Evolutionary conservation across 2,797 vertebrate genomes (phyloP), one percentile per base, ranked within the genome.

Genomic region (Ptychobarbus kaznakovi): DNA sequence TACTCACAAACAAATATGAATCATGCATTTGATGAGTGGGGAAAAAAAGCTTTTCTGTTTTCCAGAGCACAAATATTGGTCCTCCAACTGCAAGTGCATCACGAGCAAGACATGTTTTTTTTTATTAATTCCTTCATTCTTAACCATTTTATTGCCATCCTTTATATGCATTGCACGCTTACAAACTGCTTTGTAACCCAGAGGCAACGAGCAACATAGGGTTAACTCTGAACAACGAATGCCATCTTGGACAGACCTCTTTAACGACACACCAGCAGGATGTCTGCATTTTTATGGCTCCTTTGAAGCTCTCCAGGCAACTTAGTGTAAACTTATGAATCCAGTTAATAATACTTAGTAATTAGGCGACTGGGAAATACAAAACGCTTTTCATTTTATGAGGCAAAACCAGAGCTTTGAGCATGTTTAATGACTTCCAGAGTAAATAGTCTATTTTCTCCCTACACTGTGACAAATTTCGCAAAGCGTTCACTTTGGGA

Each of bases 281-380:
- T 1, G 12, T 46, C 25, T 74, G 69, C 42, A 15, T 28, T 73
- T 58, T 49, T 46, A 56, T 51, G 46, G 32, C 20, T 81, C 44
- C 46, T 82, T 82, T 82, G 38, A 82, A 63, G 70, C 53, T 74
- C 69, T 82, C 81, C 28, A 63, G 69, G 49, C 68, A 82, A 82
- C 58, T 46, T 74, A 82, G 25, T 46, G 58, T 83, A 72, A 83
- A 74, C 53, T 75, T 77, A 68, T 68, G 74, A 77, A 51, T 83
- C 73, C 16, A 16, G 61, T 84, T 84, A 77, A 83, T 83, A 83
- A 68, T 77, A 68, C 61, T 68, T 42, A 56, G 63, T 56, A 84
- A 84, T 84, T 69, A 84, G 46, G n/a, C 15, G 28, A 75, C 81
- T 75, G 56, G 81, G 58, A 84, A 84, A 84, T 66, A 77, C 82